Evolutionary conservation across 2,797 vertebrate species (phyloP).

Genomic region (Bucorvus abyssinicus): DNA sequence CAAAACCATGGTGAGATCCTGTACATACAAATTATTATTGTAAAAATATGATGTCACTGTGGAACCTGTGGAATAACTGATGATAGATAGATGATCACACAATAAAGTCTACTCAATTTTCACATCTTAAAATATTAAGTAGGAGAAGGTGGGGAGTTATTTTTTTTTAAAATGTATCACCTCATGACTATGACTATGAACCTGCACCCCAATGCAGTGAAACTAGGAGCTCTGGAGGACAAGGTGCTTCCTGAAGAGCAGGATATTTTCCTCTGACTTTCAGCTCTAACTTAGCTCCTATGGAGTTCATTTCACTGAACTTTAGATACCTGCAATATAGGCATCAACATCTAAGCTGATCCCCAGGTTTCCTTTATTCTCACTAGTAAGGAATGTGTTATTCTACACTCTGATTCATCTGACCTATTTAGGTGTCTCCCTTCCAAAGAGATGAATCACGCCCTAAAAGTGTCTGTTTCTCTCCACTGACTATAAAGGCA

Average conservation of each 20-base stretch:
- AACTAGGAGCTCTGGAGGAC: not conserved
- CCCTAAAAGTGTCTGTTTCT: conserved; percentile 19
- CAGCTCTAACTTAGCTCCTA: not conserved
- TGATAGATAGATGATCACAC: not conserved
- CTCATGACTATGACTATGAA: not conserved
- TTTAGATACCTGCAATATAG: not conserved
- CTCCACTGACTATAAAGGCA: conserved; percentile 11
- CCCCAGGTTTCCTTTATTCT: conserved; percentile 4
- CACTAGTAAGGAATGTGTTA: conserved; percentile 1
- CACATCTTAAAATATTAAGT: not conserved
- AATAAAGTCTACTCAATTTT: not conserved
- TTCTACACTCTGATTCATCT: conserved; percentile 44
- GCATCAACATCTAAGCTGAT: not conserved
- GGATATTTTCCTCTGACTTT: not conserved
- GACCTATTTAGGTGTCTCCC: conserved; percentile 52
- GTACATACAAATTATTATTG: not conserved
- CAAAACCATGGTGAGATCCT: not conserved
- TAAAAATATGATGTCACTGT: not conserved
- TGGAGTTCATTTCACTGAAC: not conserved
- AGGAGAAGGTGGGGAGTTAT: not conserved
- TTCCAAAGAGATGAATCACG: conserved; percentile 18
- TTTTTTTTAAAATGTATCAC: not conserved
- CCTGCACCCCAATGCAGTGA: not conserved
- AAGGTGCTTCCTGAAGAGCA: not conserved
- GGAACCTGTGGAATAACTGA: not conserved